Conservation (phyloP, 2,888 invertebrate species). For the Lasioglossum lativentre region DNA sequence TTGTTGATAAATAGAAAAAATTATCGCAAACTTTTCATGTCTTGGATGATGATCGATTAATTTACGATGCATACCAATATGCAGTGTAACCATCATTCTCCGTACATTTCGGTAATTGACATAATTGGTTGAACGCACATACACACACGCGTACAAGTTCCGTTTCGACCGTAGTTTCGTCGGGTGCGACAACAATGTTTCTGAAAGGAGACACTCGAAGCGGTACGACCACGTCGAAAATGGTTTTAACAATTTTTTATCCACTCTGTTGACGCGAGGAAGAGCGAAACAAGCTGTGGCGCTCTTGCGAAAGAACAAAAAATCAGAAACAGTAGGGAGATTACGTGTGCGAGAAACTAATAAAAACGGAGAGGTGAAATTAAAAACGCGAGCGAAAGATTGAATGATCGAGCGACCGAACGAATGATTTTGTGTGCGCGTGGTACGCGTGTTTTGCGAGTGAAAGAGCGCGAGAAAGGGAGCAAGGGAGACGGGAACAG, state of each 20-base stretch:
- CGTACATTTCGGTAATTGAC: background rate
- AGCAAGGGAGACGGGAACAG: background rate
- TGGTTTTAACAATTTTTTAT: slow-evolving; percentile 81
- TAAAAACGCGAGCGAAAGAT: slow-evolving; percentile 10
- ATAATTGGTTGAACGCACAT: background rate
- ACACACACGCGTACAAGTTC: background rate
- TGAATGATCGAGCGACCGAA: background rate
- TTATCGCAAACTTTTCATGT: background rate
- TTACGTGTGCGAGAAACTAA: slow-evolving; percentile 44
- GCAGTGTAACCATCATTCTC: background rate
- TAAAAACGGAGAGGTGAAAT: background rate
- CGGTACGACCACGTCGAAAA: slow-evolving; percentile 74
- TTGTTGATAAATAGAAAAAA: background rate
- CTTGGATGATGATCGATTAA: background rate
- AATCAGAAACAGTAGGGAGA: slow-evolving; percentile 29
- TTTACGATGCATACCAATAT: background rate
- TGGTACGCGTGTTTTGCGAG: background rate
- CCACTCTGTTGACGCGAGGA: slow-evolving; percentile 77
- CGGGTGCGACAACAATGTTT: background rate
- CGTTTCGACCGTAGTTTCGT: background rate
- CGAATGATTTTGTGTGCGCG: background rate
- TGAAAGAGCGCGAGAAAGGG: background rate
- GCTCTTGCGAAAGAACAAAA: slow-evolving; percentile 30
- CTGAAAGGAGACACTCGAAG: slow-evolving; percentile 45
- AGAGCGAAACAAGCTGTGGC: slow-evolving; percentile 45